These are phyloP conservation scores for Protophormia terraenovae DNA, from an alignment of 2,888 invertebrate genomes.

Conservation along the genomic window DNA sequence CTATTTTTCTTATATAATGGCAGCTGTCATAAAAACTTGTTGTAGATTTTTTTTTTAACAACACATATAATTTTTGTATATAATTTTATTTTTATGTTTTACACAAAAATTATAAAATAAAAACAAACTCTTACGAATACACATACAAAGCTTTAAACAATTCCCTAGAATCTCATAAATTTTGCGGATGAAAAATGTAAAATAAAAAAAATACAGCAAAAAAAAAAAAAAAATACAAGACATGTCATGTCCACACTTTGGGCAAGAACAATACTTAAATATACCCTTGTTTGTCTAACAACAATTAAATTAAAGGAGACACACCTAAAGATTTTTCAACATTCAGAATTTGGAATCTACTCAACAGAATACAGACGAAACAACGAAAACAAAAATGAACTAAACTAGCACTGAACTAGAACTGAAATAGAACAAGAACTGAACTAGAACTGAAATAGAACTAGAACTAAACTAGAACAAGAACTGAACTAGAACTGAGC, in stretches of 20 bases:
- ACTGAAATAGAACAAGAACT: no score
- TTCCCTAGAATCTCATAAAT: constrained; percentile 42
- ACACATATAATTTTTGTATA: constrained; percentile 22
- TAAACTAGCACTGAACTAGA: no score
- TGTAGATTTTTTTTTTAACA: background rate
- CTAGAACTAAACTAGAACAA: no score
- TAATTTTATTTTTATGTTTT: constrained; percentile 50
- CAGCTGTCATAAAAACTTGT: constrained; percentile 52
- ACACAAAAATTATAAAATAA: constrained; percentile 26
- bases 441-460: no score
- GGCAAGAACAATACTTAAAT: background rate
- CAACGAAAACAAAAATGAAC: no score
- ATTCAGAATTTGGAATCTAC: no score
- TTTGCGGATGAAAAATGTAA: background rate
- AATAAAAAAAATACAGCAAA: background rate
- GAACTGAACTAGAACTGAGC: no score
- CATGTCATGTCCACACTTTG: constrained; percentile 37
- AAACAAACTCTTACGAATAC: background rate
- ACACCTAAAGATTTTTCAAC: constrained; percentile 48
- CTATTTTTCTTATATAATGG: constrained; percentile 1
- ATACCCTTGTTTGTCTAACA: constrained; percentile 15
- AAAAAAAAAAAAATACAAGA: background rate
- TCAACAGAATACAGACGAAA: no score
- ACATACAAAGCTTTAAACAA: background rate
- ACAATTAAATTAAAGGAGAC: constrained; percentile 45